Conservation (phyloP, 2,888 invertebrate genomes). For the Oxystoma pomonae region DNA sequence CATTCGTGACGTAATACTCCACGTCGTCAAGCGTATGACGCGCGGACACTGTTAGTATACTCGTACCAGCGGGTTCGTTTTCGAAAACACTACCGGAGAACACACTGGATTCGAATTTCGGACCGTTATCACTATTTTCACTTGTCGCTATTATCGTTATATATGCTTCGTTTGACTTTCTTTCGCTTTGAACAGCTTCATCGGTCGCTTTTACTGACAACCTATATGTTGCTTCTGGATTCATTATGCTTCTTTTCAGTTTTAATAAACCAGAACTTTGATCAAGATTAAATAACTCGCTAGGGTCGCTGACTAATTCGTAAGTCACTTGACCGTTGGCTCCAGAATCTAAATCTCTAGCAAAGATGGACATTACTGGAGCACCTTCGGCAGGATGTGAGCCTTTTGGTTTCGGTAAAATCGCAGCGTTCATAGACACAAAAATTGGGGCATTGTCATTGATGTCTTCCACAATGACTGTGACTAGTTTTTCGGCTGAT, state of each 20-base stretch:
- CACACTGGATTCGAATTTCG: slow-evolving; percentile 56
- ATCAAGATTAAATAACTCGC: slow-evolving; percentile 76
- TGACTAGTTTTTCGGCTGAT: slow-evolving; percentile 87
- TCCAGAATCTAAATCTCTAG: slow-evolving; percentile 85
- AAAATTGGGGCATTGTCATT: slow-evolving; percentile 92
- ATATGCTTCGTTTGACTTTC: slow-evolving; percentile 83
- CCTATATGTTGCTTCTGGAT: slow-evolving; percentile 72
- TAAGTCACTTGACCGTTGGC: slow-evolving; percentile 91
- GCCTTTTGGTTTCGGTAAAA: slow-evolving; percentile 57
- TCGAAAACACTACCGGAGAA: slow-evolving; percentile 80
- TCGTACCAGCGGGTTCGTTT: slow-evolving; percentile 84
- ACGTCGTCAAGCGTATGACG: slow-evolving; percentile 63
- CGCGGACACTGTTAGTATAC: slow-evolving; percentile 76
- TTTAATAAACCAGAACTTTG: slow-evolving; percentile 74
- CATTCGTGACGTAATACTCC: slow-evolving; percentile 89
- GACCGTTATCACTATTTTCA: slow-evolving; percentile 53
- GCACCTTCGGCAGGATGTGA: slow-evolving; percentile 55
- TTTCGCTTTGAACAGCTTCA: slow-evolving; percentile 84
- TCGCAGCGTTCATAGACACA: slow-evolving; percentile 86
- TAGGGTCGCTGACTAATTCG: slow-evolving; percentile 74
- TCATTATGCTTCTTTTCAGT: slow-evolving; percentile 56
- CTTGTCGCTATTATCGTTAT: slow-evolving; percentile 72
- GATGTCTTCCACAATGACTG: slow-evolving; percentile 88
- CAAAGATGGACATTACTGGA: slow-evolving; percentile 70
- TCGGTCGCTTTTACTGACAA: slow-evolving; percentile 86